Base-by-base conservation (phyloP, 1,140 invertebrate species). In the Cydia fagiglandana region DNA sequence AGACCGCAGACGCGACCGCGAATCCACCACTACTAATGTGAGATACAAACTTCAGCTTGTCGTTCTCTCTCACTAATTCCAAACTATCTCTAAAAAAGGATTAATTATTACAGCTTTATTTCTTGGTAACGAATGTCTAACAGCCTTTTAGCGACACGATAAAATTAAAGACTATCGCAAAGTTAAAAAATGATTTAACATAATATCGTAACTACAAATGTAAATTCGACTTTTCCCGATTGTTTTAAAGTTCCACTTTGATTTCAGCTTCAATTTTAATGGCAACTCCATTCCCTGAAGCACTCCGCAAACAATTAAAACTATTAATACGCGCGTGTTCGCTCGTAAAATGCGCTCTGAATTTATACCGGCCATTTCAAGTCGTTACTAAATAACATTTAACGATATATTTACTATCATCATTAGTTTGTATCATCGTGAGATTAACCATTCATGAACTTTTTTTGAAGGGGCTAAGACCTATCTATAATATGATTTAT, bases 241-340 rank as follows among this genome's bases (percentile, higher is more conserved):
- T 53, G 50, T 12, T 53, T 6, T 15, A 53, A n/a, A 53, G 12
- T 17, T 53, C n/a, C 50, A n/a, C 15, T 53, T 53, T 53, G 50
- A 17, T 53, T 53, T 17, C 15, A 53, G n/a, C 50, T 53, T 53
- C 6, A 17, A 53, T 53, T n/a, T 53, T 17, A 53, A 53, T 12
- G 4, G 50, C 12, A 15, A 15, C 47, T 17, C 17, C 50, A 53
- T 7, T 53, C 50, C 50, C n/a, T 17, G n/a, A 6, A 53, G 50
- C n/a, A 53, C n/a, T 53, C n/a, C 1, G 50, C 50, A 17, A 53
- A 53, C 50, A 53, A 53, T 53, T 53, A 53, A 17, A 53, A 53
- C 50, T 53, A 53, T 53, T 53, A 53, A 17, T 53, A 53, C 50
- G 50, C 50, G 50, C 50, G 50, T 53, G 50, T 53, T n/a, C 50